Percentiles rank a stretch among this genome's conserved stretches.
phyloP scores from a whole-genome alignment of 2,797 vertebrate species.

The Telmatherina bonti region DNA sequence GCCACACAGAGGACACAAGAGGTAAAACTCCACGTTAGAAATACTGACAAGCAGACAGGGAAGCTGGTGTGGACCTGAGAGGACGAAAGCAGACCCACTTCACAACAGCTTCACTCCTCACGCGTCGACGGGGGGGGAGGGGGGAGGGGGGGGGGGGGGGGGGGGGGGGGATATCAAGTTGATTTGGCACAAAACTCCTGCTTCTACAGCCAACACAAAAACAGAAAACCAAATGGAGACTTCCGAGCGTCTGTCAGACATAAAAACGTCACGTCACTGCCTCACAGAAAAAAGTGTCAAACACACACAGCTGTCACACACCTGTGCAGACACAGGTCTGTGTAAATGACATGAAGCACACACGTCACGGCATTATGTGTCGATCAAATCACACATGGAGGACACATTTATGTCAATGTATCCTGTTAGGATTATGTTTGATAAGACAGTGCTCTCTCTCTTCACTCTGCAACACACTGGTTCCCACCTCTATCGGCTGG shows the following conservation, averaged over 20 bases:
- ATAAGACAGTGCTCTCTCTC: slow-evolving; percentile 89
- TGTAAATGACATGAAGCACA: slow-evolving; percentile 76
- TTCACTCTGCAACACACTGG: slow-evolving; percentile 57
- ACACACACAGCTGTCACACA: slow-evolving; percentile 64
- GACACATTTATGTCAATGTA: slow-evolving; percentile 83
- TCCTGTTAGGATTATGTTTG: slow-evolving; percentile 84
- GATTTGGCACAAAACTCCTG: slow-evolving; percentile 47
- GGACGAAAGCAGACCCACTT: slow-evolving; percentile 77
- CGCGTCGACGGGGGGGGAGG: too few species aligned
- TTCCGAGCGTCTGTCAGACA: slow-evolving; percentile 47
- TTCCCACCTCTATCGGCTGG: slow-evolving; percentile 52
- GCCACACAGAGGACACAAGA: slow-evolving; percentile 66
- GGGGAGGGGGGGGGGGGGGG: too few species aligned
- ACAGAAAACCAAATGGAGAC: slow-evolving; percentile 59
- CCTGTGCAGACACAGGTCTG: slow-evolving; percentile 67
- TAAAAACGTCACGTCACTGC: slow-evolving; percentile 47
- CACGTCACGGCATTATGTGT: slow-evolving; percentile 76
- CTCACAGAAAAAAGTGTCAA: slow-evolving; percentile 56
- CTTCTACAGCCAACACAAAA: slow-evolving; percentile 64
- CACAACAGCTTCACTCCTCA: slow-evolving; percentile 62
- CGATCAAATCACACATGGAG: slow-evolving; percentile 77
- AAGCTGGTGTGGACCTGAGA: slow-evolving; percentile 62
- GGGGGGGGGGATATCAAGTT: slow-evolving; percentile 43
- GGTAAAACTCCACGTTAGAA: slow-evolving; percentile 40
- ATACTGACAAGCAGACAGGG: slow-evolving; percentile 54